These are phyloP conservation scores for Spatulosminthurus flaviceps DNA, from an alignment of 2,888 invertebrate genomes.

Conservation along the genomic window DNA sequence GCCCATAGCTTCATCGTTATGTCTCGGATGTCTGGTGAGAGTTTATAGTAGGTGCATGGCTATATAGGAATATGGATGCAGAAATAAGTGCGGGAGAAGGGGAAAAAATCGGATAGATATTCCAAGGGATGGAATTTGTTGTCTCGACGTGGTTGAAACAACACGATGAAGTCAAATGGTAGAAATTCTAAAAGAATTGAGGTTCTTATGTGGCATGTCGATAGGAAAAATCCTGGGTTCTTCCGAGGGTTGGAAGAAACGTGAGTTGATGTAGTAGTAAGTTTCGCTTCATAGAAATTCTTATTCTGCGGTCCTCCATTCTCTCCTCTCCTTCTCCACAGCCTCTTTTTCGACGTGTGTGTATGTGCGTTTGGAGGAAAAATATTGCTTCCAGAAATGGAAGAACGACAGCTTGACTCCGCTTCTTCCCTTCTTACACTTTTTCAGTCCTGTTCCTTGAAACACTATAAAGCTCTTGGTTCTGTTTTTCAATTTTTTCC, in stretches of 20 bases:
- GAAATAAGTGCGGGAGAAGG: neutral
- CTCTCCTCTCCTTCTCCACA: too few relatives aligned
- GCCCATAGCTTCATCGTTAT: neutral
- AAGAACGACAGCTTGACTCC: constrained; percentile 2
- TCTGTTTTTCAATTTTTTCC: too few relatives aligned
- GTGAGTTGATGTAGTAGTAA: neutral
- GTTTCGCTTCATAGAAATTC: constrained; percentile 28
- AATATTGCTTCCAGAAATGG: constrained; percentile 4
- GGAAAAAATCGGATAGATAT: neutral
- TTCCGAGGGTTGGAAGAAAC: neutral
- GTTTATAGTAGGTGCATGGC: too few relatives aligned
- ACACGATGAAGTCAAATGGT: constrained; percentile 8
- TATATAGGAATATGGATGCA: neutral
- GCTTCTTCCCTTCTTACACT: neutral
- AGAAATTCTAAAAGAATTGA: constrained; percentile 4
- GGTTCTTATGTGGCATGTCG: constrained; percentile 15
- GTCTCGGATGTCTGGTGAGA: neutral
- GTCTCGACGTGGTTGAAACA: constrained; percentile 18
- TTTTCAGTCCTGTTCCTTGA: neutral
- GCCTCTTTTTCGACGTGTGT: neutral
- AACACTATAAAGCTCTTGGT: too few relatives aligned
- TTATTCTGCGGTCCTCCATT: neutral
- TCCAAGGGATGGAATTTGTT: neutral
- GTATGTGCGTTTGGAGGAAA: constrained; percentile 1
- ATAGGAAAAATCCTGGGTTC: neutral